Conservation (phyloP, 2,888 invertebrate genomes). For the Myathropa florea region DNA sequence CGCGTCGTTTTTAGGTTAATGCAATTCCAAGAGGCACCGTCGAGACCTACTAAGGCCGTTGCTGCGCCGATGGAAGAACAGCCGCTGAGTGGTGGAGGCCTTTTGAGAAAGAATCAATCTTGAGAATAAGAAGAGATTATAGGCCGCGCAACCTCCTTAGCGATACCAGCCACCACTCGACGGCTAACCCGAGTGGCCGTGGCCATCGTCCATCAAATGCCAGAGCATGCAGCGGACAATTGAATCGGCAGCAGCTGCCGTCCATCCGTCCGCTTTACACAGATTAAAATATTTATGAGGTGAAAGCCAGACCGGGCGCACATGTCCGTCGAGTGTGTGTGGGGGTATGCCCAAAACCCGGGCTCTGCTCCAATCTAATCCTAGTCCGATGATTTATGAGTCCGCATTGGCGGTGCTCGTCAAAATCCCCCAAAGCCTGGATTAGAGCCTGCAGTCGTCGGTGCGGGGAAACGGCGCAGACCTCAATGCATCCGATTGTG, state of each 20-base stretch:
- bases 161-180: neutral
- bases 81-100: neutral
- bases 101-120: conserved; percentile 61
- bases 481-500: conserved; percentile 45
- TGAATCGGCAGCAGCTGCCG: conserved; percentile 17
- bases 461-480: neutral
- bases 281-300: conserved; percentile 71
- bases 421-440: conserved; percentile 29
- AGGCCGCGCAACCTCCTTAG: conserved; percentile 22
- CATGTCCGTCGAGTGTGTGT: conserved; percentile 23
- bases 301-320: conserved; percentile 54
- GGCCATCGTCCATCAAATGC: conserved; percentile 57
- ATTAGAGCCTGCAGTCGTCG: conserved; percentile 3
- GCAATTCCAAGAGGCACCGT: conserved; percentile 55
- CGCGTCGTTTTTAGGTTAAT: conserved; percentile 59
- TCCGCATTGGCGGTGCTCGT: conserved; percentile 35
- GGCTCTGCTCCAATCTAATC: conserved; percentile 56
- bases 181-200: neutral
- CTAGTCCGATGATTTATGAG: conserved; percentile 63
- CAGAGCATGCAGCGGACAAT: conserved; percentile 38
- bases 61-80: conserved; percentile 1
- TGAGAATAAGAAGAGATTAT: conserved; percentile 56
- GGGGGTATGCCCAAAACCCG: conserved; percentile 58
- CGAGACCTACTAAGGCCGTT: conserved; percentile 29
- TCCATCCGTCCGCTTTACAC: conserved; percentile 44